Evolutionary conservation across 1,140 invertebrate species (phyloP), one percentile per base, ranked within the genome.

Genomic region (Ruditapes philippinarum): DNA sequence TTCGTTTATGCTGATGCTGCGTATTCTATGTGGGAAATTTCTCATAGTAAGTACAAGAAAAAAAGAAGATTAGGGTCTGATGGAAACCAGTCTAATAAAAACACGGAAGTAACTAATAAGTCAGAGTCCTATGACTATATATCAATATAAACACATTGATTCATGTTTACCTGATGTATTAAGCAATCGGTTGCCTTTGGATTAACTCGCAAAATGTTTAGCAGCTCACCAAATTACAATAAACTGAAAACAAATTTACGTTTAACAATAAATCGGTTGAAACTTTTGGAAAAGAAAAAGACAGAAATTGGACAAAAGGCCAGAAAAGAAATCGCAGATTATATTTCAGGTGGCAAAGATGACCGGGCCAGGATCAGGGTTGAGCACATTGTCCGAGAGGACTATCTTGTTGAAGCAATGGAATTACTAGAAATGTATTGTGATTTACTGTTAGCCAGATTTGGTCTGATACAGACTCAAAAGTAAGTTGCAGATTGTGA

Each of bases 381-480:
- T 0, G 99, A 99, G 95, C 98, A 99, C 89, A 99, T 99, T 73
- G 99, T 99, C 84, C 97, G 99, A 36, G 99, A 99, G 96, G 99
- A 99, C 96, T 99, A 99, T 95, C 97, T 99, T 96, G 99, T 99
- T 0, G 99, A 99, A 96, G 99, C 99, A 0, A 99, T 99, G 98
- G 99, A 99, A 97, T 97, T 99, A 68, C 97, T 99, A 2, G 99
- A 99, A 97, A 99, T 99, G 98, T 99, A 99, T 95, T 99, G 99
- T 96, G 99, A 99, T 96, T 96, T 99, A 31, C 95, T 99, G n/a
- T 96, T 99, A 25, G 99, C 99, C 2, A 97, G 99, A 95, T 99
- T 99, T 96, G 99, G 99, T 22, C 96, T 99, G 0, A 97, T 99
- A 74, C 98, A 99, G 91, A 99, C 99, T 96, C 99, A 99, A 97